Evolutionary conservation across 1,140 invertebrate genomes (phyloP), one percentile per base, ranked within the genome.

Genomic region (Popillia japonica): DNA sequence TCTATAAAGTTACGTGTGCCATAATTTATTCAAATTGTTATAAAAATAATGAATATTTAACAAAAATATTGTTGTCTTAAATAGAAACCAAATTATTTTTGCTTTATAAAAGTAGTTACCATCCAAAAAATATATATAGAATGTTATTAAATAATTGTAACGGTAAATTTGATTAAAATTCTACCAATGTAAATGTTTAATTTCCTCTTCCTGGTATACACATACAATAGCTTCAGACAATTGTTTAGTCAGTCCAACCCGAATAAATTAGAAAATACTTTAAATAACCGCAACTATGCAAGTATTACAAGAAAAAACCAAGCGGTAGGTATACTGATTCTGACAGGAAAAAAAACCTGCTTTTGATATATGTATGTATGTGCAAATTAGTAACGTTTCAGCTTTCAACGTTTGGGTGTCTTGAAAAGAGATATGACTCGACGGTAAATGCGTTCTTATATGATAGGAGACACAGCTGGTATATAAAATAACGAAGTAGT

Each of bases 201-300:
- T 68, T 68, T 68, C 61, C 61, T 68, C 61, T 68, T 68, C 61
- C 61, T 68, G 61, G 61, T 68, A 20, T 14, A 23, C 61, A 23
- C 10, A 48, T 14, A 48, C 44, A 48, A 48, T 48, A 48, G 1
- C 1, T 48, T 34, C 27, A 22, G 10, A 68, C 8, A 2, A 68
- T 68, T 27, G 61, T 55, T 7, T 55, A 55, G 27, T 34, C 48
- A 55, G 17, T 55, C 48, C 11, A 55, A 55, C 48, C 48, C 48
- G 27, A 68, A 14, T 27, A 68, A 68, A 68, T 68, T 68, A 20
- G 23, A 27, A 22, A 68, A 68, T 20, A 68, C 27, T 68, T 68
- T 68, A 68, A 68, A 20, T 23, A 14, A 68, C 61, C 27, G 61
- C 27, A 68, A 68, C 20, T 10, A 6, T 27, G 6, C 6, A 27